Base-by-base conservation (phyloP, 1,140 invertebrate species). In the Sitodiplosis mosellana region DNA sequence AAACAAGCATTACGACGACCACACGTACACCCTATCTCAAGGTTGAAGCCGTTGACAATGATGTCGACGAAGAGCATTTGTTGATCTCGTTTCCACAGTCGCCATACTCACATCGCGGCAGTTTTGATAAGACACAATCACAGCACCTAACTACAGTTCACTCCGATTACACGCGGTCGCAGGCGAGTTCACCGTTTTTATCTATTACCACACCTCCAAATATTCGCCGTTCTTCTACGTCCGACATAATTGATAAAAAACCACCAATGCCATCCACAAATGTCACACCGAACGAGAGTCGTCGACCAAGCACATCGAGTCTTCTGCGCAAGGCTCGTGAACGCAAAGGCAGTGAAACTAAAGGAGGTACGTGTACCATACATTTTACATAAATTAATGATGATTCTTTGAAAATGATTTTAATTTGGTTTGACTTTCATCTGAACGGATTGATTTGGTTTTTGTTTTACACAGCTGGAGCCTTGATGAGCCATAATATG, bases 221-320 rank as follows among this genome's bases (percentile, higher is more conserved):
- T 22, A 47, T 47, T 22, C 33, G 48, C n/a, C 52, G 53, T 36
- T 55, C 54, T 20, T 53, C 53, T 19, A 54, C 52, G 38, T 52
- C 49, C 34, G 51, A 53, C 45, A 48, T 47, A 19, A 18, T 51
- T 42, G 55, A n/a, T 48, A 55, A 36, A 52, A 48, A 45, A 46
- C 44, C 3, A 21, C 14, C 7, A 12, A 5, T 12, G 47, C 42
- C 19, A 20, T 48, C 48, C 37, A 22, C 48, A 20, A n/a, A 43
- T 20, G 33, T 38, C 18, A 45, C 44, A 17, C 12, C 17, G 4
- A 54, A 46, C 36, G 54, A 53, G 20, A 61, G 53, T 45, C 53
- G 61, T 0, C 53, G 61, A 19, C 61, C 61, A 33, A 60, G 58
- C 48, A 64, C 62, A 14, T 60, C 60, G 47, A 61, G 64, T 52